A percentile compares a stretch with the other conserved stretches of the same genome.
These are phyloP conservation scores for Pomatorhinus ruficollis DNA, from an alignment of 2,113 vertebrate genomes.

Conservation along the genomic window DNA sequence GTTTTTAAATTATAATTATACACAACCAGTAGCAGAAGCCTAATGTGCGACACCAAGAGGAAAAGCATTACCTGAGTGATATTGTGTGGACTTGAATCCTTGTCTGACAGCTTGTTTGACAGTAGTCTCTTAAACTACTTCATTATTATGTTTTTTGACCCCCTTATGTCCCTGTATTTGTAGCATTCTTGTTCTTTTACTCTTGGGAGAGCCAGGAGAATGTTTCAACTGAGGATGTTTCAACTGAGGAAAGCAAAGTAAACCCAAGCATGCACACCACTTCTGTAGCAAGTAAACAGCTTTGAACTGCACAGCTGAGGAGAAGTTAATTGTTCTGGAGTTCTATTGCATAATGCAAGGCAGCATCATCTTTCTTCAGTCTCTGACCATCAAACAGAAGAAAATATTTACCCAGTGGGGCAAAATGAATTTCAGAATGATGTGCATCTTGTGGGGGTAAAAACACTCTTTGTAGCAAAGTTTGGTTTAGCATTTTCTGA, in stretches of 20 bases:
- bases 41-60: neutral
- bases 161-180: neutral
- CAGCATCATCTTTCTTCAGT: neutral
- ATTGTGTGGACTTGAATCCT: neutral
- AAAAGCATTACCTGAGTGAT: slow-evolving; percentile 3
- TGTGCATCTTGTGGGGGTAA: neutral
- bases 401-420: neutral
- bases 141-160: neutral
- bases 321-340: neutral
- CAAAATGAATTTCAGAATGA: neutral
- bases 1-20: neutral
- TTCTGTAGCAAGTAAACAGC: neutral
- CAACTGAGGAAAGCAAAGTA: neutral
- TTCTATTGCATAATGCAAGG: neutral
- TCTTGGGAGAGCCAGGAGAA: slow-evolving; percentile 7
- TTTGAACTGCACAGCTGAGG: neutral
- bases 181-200: slow-evolving; percentile 42
- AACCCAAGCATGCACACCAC: neutral
- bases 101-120: neutral
- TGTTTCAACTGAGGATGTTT: neutral
- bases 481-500: neutral
- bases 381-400: neutral
- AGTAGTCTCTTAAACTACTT: slow-evolving; percentile 34
- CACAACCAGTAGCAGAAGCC: neutral
- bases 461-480: neutral